Evolutionary conservation across 2,797 vertebrate genomes (phyloP).

Genomic region (Erethizon dorsatum): DNA sequence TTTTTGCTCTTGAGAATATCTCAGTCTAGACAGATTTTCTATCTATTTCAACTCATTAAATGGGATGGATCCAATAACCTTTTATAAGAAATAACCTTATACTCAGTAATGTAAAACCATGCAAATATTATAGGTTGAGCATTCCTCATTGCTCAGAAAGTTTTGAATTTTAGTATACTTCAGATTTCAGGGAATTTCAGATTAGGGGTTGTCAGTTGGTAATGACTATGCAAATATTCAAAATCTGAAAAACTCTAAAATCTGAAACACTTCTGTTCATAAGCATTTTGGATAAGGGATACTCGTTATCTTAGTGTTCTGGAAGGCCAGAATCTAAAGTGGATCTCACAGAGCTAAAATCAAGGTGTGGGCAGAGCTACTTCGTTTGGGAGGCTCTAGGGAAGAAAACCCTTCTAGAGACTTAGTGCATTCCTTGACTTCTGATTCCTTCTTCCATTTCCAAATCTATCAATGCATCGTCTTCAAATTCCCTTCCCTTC

Average conservation of each 20-base stretch:
- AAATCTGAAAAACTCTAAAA: not conserved
- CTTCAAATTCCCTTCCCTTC: not conserved
- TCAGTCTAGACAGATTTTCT: not conserved
- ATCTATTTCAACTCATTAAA: conserved; percentile 28
- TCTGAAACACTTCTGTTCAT: not conserved
- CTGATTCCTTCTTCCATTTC: not conserved
- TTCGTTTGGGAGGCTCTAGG: not conserved
- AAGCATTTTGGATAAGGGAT: not conserved
- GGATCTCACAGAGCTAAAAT: not conserved
- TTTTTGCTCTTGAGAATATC: not conserved
- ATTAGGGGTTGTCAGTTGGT: not conserved
- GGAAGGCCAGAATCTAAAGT: not conserved
- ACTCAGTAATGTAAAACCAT: not conserved
- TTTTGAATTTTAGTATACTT: not conserved
- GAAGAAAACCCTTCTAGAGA: not conserved
- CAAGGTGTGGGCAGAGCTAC: not conserved
- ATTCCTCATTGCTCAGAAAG: not conserved
- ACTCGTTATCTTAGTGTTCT: not conserved
- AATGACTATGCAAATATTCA: not conserved
- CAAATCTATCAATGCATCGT: not conserved
- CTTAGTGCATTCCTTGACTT: not conserved
- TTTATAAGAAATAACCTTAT: not conserved
- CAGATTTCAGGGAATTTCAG: not conserved
- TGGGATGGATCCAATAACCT: not conserved
- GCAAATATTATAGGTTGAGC: not conserved